phyloP scores from a whole-genome alignment of 2,888 invertebrate genomes.

The Eupithecia vulgata region DNA sequence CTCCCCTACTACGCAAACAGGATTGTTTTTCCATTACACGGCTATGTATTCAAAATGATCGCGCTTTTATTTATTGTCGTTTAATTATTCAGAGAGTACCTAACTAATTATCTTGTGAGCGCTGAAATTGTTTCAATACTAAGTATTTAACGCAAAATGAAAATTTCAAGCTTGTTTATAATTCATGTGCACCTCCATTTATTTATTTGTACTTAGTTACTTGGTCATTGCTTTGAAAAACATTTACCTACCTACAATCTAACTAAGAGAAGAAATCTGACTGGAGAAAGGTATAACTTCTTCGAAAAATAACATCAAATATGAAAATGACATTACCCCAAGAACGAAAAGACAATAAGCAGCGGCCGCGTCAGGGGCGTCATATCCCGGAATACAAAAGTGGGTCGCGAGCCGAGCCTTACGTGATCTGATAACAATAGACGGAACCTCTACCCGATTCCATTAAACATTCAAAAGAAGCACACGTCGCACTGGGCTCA shows the following conservation, averaged over 20 bases:
- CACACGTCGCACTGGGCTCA: slow-evolving; percentile 70
- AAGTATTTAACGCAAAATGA: neutral
- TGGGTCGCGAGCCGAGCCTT: slow-evolving; percentile 62
- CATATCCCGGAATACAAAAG: slow-evolving; percentile 74
- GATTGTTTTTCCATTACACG: slow-evolving; percentile 53
- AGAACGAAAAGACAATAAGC: slow-evolving; percentile 55
- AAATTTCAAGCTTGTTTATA: neutral
- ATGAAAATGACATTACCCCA: slow-evolving; percentile 19
- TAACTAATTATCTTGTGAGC: slow-evolving; percentile 13
- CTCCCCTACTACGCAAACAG: slow-evolving; percentile 36
- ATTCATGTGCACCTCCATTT: neutral
- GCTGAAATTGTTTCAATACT: slow-evolving; percentile 15
- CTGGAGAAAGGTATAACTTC: neutral
- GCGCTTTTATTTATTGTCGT: slow-evolving; percentile 32
- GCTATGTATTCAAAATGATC: slow-evolving; percentile 39
- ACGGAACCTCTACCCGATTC: slow-evolving; percentile 64
- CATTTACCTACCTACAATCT: neutral
- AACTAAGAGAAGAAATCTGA: neutral
- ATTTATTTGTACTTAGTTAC: neutral
- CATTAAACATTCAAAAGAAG: slow-evolving; percentile 77
- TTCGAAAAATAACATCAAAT: slow-evolving; percentile 9
- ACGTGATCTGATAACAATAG: slow-evolving; percentile 61
- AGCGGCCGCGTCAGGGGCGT: slow-evolving; percentile 68
- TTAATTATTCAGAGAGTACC: slow-evolving; percentile 20
- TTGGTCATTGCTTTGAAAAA: neutral